These are phyloP conservation scores for Lagria hirta DNA, from an alignment of 2,888 invertebrate species.

Conservation along the genomic window DNA sequence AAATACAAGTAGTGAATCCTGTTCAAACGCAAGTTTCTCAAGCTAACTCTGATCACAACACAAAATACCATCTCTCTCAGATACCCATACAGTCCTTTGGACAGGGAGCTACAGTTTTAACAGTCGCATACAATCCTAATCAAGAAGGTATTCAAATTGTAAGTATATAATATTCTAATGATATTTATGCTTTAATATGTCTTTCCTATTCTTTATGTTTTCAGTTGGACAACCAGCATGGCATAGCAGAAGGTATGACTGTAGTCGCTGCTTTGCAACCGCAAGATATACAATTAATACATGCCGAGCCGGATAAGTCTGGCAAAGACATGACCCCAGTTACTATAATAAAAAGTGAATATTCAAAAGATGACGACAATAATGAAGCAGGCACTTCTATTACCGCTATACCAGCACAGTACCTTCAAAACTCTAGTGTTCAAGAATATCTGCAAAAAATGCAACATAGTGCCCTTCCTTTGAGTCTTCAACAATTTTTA, in stretches of 20 bases:
- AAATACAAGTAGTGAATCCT: conserved; percentile 64
- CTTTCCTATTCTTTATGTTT: not conserved
- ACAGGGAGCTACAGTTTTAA: conserved; percentile 71
- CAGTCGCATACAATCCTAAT: conserved; percentile 70
- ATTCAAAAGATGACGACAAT: conserved; percentile 27
- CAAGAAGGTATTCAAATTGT: conserved; percentile 62
- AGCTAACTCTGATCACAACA: conserved; percentile 58
- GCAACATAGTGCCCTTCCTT: conserved; percentile 55
- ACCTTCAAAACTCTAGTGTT: conserved; percentile 57
- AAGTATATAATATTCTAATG: conserved; percentile 41
- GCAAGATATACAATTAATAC: conserved; percentile 68
- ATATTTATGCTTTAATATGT: not conserved
- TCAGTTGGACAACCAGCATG: conserved; percentile 54
- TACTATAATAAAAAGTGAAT: conserved; percentile 56
- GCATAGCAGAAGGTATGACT: conserved; percentile 65
- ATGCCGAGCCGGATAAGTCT: conserved; percentile 44
- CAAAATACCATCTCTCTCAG: conserved; percentile 73
- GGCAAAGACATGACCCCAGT: conserved; percentile 56
- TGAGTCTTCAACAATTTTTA: conserved; percentile 64
- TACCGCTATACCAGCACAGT: conserved; percentile 57
- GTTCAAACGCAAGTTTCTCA: conserved; percentile 45
- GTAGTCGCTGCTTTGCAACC: conserved; percentile 68
- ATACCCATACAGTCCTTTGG: conserved; percentile 76
- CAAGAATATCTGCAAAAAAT: conserved; percentile 57
- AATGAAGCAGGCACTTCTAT: conserved; percentile 43